Evolutionary conservation across 2,797 vertebrate species (phyloP).

Genomic region (Geotrypetes seraphini): DNA sequence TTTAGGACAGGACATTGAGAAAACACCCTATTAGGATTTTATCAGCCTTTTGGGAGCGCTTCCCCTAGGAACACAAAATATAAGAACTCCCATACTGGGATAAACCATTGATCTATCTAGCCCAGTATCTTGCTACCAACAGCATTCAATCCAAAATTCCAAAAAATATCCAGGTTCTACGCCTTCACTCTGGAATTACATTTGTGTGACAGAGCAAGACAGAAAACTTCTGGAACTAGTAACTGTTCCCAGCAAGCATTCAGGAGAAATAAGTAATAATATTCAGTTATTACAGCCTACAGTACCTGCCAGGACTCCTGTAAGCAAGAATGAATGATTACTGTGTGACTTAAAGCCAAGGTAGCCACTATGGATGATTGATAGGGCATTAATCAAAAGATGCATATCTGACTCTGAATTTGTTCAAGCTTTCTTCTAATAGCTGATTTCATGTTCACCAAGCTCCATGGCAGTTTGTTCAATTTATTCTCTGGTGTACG

Average conservation of each 20-base stretch:
- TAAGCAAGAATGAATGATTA: conserved; percentile 72
- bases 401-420: conserved; percentile 80
- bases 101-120: no score
- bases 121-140: no score
- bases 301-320: conserved; percentile 47
- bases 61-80: no score
- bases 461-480: conserved; percentile 72
- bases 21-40: conserved; percentile 45
- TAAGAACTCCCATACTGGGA: no score
- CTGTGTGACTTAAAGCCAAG: conserved; percentile 54
- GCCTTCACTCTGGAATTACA: conserved; percentile 50
- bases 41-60: conserved; percentile 38
- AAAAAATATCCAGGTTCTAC: no score
- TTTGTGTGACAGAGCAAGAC: conserved; percentile 51
- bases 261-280: conserved; percentile 57
- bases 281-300: conserved; percentile 44
- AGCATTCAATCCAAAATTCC: no score
- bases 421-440: conserved; percentile 82
- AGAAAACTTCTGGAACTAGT: conserved; percentile 47
- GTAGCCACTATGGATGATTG: conserved; percentile 73
- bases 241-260: conserved; percentile 56
- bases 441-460: conserved; percentile 81
- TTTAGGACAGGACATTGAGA: conserved; percentile 53
- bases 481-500: conserved; percentile 75
- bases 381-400: conserved; percentile 87